Evolutionary conservation across 2,888 invertebrate species (phyloP).

Genomic region (Agrochola circellaris): DNA sequence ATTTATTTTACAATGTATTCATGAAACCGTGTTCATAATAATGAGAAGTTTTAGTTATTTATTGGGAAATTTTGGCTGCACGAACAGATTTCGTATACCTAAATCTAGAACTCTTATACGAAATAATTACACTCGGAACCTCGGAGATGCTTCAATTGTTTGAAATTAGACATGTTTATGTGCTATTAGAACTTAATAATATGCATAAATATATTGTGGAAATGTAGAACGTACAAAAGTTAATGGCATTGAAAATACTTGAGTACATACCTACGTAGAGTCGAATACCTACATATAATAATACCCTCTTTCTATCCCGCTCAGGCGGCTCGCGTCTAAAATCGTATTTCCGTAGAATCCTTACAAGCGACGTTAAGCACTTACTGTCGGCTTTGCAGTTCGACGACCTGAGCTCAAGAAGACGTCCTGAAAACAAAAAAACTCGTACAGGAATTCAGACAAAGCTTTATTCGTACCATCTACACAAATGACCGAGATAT

Average conservation of each 20-base stretch:
- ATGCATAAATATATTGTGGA: constrained; percentile 21
- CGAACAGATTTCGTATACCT: constrained; percentile 64
- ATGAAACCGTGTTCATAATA: constrained; percentile 72
- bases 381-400: constrained; percentile 89
- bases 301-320: constrained; percentile 75
- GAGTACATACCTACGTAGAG: constrained; percentile 50
- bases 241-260: constrained; percentile 75
- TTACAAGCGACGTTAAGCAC: constrained; percentile 89
- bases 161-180: constrained; percentile 69
- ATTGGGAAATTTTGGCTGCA: constrained; percentile 58
- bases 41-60: constrained; percentile 61
- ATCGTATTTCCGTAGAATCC: constrained; percentile 91
- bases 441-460: constrained; percentile 77
- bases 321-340: constrained; percentile 85
- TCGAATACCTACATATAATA: constrained; percentile 67
- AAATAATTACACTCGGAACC: constrained; percentile 71
- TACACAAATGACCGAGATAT: constrained; percentile 59
- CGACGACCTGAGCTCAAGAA: constrained; percentile 86
- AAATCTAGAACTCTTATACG: constrained; percentile 78
- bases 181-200: constrained; percentile 49
- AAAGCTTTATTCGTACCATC: constrained; percentile 76
- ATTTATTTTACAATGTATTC: constrained; percentile 82
- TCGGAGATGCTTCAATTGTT: constrained; percentile 72
- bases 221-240: constrained; percentile 58
- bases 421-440: constrained; percentile 79